Conservation (phyloP, 2,888 invertebrate species). For the Argynnis bischoffii region DNA sequence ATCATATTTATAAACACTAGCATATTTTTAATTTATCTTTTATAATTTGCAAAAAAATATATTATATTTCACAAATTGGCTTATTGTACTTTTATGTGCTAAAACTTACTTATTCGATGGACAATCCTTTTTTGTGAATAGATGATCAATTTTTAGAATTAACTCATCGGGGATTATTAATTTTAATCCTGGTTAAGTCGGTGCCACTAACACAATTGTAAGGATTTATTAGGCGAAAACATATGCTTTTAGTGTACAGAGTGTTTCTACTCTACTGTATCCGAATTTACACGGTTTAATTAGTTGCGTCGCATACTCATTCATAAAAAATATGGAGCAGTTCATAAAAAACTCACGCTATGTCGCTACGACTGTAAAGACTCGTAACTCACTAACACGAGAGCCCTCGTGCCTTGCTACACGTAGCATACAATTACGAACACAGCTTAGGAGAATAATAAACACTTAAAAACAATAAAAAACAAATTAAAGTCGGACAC, state of each 20-base stretch:
- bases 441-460: slow-evolving; percentile 74
- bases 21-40: too few relatives aligned
- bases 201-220: background rate
- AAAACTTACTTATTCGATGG: too few relatives aligned
- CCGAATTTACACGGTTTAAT: slow-evolving; percentile 21
- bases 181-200: background rate
- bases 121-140: too few relatives aligned
- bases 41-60: too few relatives aligned
- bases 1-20: too few relatives aligned
- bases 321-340: slow-evolving; percentile 45
- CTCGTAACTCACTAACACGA: slow-evolving; percentile 51
- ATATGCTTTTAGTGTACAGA: slow-evolving; percentile 25
- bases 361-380: slow-evolving; percentile 42
- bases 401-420: slow-evolving; percentile 45
- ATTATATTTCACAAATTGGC: too few relatives aligned
- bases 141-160: too few relatives aligned
- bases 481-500: slow-evolving; percentile 73
- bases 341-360: slow-evolving; percentile 55
- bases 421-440: slow-evolving; percentile 58
- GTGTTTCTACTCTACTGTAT: slow-evolving; percentile 21
- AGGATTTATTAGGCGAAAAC: slow-evolving; percentile 13
- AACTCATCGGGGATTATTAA: too few relatives aligned
- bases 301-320: slow-evolving; percentile 38
- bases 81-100: too few relatives aligned
- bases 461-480: slow-evolving; percentile 76